Base-by-base conservation (phyloP, 2,888 invertebrate genomes). In the Leptopilina myrica region DNA sequence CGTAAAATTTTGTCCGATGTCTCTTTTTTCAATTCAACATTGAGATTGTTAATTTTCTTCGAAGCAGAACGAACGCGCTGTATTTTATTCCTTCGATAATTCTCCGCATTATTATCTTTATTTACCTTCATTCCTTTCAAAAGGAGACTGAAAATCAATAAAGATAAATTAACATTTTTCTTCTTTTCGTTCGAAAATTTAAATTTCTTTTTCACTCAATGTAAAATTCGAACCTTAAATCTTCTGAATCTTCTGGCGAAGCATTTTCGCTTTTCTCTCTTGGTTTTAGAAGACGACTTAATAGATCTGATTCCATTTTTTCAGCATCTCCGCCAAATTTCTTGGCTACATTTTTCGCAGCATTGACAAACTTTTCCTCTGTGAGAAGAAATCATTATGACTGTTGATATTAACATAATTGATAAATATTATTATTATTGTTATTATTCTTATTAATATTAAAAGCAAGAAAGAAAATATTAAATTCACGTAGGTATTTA, bases 81-180 rank as follows among this genome's bases (percentile, higher is more conserved):
- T 43, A 26, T 0, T 94, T 94, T 87, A 93, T 92, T 0, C 33
- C 59, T n/a, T 64, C 62, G 12, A 92, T 92, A 66, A 91, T 90
- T 64, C 15, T 86, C 79, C 73, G 3, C 33, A 33, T 33, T 33
- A 33, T 5, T 33, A 33, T 93, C 93, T 64, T 91, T 89, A 20
- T 93, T 91, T 65, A 97, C 94, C 90, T 96, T 96, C 96, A 97
- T 96, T 53, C 95, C 96, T 53, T 95, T 93, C 81, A 97, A 93
- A 26, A 96, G 92, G 79, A 96, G 95, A 92, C 96, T 96, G 89
- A 80, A 92, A 90, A 33, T 76, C 62, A 77, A 73, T 53, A 77
- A 76, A n/a, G n/a, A 73, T 26, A 59, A 9, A 83, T 78, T 64
- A 49, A 56, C 64, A 78, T 9, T 53, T 65, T 64, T 33, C 33